Base-by-base conservation (phyloP, 2,888 invertebrate species). In the Deilephila elpenor region DNA sequence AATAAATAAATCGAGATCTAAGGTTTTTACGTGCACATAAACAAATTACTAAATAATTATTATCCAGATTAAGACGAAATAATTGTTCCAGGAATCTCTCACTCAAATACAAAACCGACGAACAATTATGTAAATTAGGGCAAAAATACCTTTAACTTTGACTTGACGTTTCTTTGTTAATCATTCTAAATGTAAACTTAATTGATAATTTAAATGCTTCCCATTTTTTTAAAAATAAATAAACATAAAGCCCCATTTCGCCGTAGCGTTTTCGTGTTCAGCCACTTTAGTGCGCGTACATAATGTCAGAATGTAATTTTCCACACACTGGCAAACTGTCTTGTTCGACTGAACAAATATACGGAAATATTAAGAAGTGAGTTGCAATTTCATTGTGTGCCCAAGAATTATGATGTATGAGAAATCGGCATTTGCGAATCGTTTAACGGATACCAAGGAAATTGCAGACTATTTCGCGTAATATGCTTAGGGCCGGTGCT, bases 321-420 rank as follows among this genome's bases (percentile, higher is more conserved):
- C 51, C 19, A 25, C 60, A 51, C 14, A 32, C 44, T 11, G 44
- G 44, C 56, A 25, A 74, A 75, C 71, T 76, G 77, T 75, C 79
- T 82, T 83, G 81, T 85, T 84, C 81, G 82, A 76, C 79, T 78
- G 86, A 84, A 84, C 89, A 91, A 91, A 91, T 84, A 88, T 76
- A 82, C 79, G 86, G 88, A 86, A 88, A 89, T 83, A 89, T 89
- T 88, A 92, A 92, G 89, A 88, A 90, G 85, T 87, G 89, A 90
- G 84, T 90, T 87, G 93, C 93, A 92, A 93, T 93, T 94, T 92
- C 88, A 92, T 94, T 94, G 94, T 94, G 88, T 93, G 88, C 89
- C 79, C 79, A 93, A 90, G 93, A 93, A 94, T 94, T 94, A 94
- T 94, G 93, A 93, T 88, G 93, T 92, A 93, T 93, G 90, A 88